A percentile compares a stretch with the other conserved stretches of the same genome.
Conservation (phyloP, 2,888 invertebrate species). For the Agrochola macilenta region DNA sequence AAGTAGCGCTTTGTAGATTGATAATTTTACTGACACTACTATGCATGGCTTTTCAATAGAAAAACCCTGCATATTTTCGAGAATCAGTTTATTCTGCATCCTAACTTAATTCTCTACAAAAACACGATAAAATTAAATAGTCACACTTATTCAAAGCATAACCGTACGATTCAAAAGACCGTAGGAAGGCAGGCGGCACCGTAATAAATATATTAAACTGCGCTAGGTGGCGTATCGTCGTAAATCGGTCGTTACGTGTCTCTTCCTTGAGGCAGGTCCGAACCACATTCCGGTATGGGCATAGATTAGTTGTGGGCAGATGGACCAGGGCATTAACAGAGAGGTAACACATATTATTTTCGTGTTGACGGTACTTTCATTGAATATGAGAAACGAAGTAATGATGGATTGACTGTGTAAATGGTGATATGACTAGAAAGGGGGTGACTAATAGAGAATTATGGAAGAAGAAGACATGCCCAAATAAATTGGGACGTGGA, state of each 20-base stretch:
- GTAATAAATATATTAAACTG: slow-evolving; percentile 64
- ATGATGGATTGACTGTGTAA: background rate
- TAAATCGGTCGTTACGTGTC: slow-evolving; percentile 62
- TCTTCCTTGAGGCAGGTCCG: slow-evolving; percentile 76
- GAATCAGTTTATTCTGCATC: no score
- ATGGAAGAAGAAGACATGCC: background rate
- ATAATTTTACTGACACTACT: no score
- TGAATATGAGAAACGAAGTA: background rate
- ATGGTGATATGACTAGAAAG: background rate
- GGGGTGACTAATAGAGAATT: background rate
- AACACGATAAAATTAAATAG: background rate
- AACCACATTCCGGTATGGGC: slow-evolving; percentile 69
- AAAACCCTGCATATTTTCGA: no score
- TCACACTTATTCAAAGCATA: background rate
- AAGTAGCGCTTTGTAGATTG: no score
- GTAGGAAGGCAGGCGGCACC: slow-evolving; percentile 29
- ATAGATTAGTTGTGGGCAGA: slow-evolving; percentile 53
- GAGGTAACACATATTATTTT: no score
- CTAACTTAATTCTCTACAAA: background rate
- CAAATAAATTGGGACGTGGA: no score
- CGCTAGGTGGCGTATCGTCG: slow-evolving; percentile 54
- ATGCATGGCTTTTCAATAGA: no score
- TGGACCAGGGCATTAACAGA: background rate
- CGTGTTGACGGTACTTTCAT: no score
- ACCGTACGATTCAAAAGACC: background rate